These are phyloP conservation scores for Mus pahari DNA, from an alignment of 2,113 vertebrate species.

Conservation along the genomic window DNA sequence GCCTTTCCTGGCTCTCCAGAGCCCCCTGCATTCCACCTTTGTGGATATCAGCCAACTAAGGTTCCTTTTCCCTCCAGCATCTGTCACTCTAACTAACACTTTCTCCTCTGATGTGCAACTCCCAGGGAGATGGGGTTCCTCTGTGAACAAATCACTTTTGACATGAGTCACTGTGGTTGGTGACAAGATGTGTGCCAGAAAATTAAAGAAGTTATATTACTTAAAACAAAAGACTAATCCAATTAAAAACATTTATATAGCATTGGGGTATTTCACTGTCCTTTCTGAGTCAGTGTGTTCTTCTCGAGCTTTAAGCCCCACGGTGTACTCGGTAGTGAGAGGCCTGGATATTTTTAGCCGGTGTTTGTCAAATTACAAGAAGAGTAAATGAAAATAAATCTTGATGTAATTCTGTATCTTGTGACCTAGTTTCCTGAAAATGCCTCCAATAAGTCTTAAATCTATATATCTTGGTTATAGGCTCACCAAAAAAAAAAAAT, in stretches of 20 bases:
- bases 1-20: background rate
- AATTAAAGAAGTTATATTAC: background rate
- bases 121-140: background rate
- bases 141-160: background rate
- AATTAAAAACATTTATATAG: background rate
- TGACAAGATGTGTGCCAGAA: background rate
- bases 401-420: constrained; percentile 36
- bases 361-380: background rate
- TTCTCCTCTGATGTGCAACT: background rate
- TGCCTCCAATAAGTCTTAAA: background rate
- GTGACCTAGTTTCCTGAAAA: background rate
- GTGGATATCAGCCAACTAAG: background rate
- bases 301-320: background rate
- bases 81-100: too few species aligned
- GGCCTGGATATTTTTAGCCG: constrained; percentile 24
- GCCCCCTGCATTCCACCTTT: accelerated
- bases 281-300: background rate
- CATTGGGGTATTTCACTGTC: background rate
- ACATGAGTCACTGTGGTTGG: background rate
- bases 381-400: constrained; percentile 53
- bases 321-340: background rate
- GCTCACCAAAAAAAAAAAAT: background rate
- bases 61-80: background rate
- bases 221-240: background rate
- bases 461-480: background rate